A percentile compares a stretch with the other conserved stretches of the same genome.
Evolutionary conservation across 2,888 invertebrate species (phyloP).

Genomic region (Lamproptera curius): DNA sequence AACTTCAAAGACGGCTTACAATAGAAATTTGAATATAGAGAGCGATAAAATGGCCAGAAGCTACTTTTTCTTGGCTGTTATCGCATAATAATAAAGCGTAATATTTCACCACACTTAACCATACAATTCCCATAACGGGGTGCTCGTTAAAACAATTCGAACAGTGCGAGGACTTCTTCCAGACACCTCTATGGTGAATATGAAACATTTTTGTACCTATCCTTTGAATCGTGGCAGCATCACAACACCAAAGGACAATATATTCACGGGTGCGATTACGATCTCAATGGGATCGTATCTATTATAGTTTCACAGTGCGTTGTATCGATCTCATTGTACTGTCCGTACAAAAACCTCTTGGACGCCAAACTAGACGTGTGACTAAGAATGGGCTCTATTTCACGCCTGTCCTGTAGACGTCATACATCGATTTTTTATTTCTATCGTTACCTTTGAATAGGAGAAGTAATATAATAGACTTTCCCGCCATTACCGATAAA

Average conservation of each 20-base stretch:
- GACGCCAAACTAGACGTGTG: constrained; percentile 53
- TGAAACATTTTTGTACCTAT: constrained; percentile 24
- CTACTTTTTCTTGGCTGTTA: background rate
- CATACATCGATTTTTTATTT: constrained; percentile 33
- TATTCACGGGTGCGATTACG: constrained; percentile 56
- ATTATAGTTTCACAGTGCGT: constrained; percentile 47
- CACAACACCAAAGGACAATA: constrained; percentile 35
- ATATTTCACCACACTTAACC: constrained; percentile 5
- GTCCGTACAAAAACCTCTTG: constrained; percentile 57
- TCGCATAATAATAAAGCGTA: constrained; percentile 1
- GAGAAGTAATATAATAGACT: too few species aligned
- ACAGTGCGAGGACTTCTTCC: constrained; percentile 1
- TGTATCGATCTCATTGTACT: constrained; percentile 69
- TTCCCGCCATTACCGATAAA: too few species aligned
- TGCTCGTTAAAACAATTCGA: constrained; percentile 18
- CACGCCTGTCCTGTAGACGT: constrained; percentile 44
- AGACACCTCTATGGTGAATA: constrained; percentile 23
- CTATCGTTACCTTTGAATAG: constrained; percentile 30
- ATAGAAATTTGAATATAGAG: too few species aligned
- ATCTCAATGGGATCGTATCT: constrained; percentile 62
- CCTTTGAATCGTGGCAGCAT: constrained; percentile 37
- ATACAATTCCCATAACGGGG: constrained; percentile 9
- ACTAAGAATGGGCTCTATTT: constrained; percentile 59
- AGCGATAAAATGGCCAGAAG: background rate
- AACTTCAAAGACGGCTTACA: too few species aligned